Conservation (phyloP, 2,888 invertebrate species). For the Thereva unica region DNA sequence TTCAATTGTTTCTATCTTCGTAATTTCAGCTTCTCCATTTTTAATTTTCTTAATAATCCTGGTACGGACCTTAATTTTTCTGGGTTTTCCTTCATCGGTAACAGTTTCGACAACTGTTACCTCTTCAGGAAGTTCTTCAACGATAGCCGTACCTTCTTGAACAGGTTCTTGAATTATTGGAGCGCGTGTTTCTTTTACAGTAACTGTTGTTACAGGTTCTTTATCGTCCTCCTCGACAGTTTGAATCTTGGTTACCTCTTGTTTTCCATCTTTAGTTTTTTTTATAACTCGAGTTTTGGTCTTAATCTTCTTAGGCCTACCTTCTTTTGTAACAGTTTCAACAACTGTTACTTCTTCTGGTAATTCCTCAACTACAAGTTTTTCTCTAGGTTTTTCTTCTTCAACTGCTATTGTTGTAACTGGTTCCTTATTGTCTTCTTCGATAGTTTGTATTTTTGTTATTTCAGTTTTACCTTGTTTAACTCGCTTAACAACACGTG, state of each 20-base stretch:
- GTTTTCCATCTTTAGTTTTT: constrained; percentile 46
- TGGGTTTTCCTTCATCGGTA: constrained; percentile 52
- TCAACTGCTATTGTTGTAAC: constrained; percentile 48
- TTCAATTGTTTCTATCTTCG: constrained; percentile 55
- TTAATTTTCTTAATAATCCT: constrained; percentile 51
- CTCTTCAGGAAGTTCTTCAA: constrained; percentile 38
- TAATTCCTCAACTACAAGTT: constrained; percentile 3
- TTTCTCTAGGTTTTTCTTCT: background rate
- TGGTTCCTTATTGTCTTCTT: constrained; percentile 50
- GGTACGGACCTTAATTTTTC: constrained; percentile 50
- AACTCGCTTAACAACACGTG: constrained; percentile 46
- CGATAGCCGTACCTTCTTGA: constrained; percentile 41
- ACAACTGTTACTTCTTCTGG: constrained; percentile 37
- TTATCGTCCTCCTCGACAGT: constrained; percentile 50
- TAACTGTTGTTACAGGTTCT: constrained; percentile 51
- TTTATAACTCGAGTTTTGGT: constrained; percentile 49
- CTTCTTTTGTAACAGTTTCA: constrained; percentile 37
- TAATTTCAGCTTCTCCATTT: constrained; percentile 54
- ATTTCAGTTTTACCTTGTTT: constrained; percentile 47
- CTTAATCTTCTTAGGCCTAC: constrained; percentile 48
- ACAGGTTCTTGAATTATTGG: constrained; percentile 35
- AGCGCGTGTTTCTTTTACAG: constrained; percentile 44
- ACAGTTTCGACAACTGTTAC: constrained; percentile 51
- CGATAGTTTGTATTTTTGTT: constrained; percentile 48
- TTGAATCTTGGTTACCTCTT: constrained; percentile 48